Conservation (phyloP, 92 coral and sea anemone species). For the Epizoanthus rinbou region DNA sequence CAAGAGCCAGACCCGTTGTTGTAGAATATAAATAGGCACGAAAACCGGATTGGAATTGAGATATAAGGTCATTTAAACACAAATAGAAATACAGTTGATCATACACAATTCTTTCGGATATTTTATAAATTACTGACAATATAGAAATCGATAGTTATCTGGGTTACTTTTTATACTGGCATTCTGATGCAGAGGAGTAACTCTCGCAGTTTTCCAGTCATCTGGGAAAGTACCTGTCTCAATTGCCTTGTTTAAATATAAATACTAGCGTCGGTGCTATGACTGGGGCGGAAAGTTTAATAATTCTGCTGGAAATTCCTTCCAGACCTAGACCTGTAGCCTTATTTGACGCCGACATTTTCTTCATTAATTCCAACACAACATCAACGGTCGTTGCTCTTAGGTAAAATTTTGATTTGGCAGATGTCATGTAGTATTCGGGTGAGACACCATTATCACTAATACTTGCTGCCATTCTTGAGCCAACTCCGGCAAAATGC, state of each 20-base stretch:
- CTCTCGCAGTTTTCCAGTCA: too few relatives aligned
- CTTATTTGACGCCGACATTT: slow-evolving; percentile 32
- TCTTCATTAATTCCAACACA: slow-evolving; percentile 29
- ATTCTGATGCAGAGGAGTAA: too few relatives aligned
- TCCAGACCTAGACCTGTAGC: slow-evolving; percentile 27
- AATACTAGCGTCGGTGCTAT: background rate
- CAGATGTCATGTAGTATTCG: slow-evolving; percentile 31
- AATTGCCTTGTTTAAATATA: background rate
- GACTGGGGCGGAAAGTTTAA: background rate
- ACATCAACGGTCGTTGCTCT: slow-evolving; percentile 12
- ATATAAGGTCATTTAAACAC: slow-evolving; percentile 19
- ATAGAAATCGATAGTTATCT: too few relatives aligned
- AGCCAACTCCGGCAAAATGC: slow-evolving; percentile 5
- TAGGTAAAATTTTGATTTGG: slow-evolving; percentile 11
- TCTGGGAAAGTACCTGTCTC: too few relatives aligned
- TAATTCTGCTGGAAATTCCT: slow-evolving; percentile 20
- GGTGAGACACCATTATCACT: slow-evolving; percentile 31
- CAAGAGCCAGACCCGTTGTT: too few relatives aligned
- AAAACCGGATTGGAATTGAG: slow-evolving; percentile 21
- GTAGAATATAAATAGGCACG: too few relatives aligned
- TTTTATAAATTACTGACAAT: slow-evolving; percentile 18
- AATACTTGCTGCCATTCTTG: slow-evolving; percentile 21
- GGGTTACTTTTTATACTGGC: too few relatives aligned
- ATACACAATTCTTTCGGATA: slow-evolving; percentile 9
- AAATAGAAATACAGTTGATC: slow-evolving; percentile 6